phyloP scores from a whole-genome alignment of 2,888 invertebrate species.

The Brachyptera risi region DNA sequence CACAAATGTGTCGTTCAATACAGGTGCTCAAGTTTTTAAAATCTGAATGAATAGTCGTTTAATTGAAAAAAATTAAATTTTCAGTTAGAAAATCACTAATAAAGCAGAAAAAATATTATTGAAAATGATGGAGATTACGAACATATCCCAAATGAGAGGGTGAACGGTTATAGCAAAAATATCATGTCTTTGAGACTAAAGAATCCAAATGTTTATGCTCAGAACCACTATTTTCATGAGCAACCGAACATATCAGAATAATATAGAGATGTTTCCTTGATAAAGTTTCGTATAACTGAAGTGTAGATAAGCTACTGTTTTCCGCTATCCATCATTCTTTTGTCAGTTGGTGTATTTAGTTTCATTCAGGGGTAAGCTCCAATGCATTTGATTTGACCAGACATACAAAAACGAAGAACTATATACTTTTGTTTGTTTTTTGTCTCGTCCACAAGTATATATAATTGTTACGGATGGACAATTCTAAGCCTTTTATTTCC shows the following conservation, averaged over 20 bases:
- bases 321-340: not conserved
- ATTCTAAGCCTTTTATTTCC: not conserved
- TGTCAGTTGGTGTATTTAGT: not conserved
- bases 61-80: too few species aligned
- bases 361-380: not conserved
- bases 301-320: not conserved
- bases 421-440: not conserved
- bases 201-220: too few species aligned
- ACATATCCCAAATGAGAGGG: too few species aligned
- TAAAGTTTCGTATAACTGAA: not conserved
- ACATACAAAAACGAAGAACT: not conserved
- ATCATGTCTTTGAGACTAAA: too few species aligned
- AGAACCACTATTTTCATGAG: too few species aligned
- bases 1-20: too few species aligned
- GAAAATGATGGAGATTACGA: too few species aligned
- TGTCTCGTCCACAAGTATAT: not conserved
- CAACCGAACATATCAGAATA: not conserved
- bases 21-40: too few species aligned
- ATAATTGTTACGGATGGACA: slow-evolving; percentile 13
- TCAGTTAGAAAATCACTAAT: too few species aligned
- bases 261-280: not conserved
- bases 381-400: slow-evolving; percentile 9
- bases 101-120: too few species aligned
- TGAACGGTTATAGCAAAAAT: too few species aligned
- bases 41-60: too few species aligned